phyloP scores from a whole-genome alignment of 1,140 invertebrate genomes.

The Anastrepha obliqua region DNA sequence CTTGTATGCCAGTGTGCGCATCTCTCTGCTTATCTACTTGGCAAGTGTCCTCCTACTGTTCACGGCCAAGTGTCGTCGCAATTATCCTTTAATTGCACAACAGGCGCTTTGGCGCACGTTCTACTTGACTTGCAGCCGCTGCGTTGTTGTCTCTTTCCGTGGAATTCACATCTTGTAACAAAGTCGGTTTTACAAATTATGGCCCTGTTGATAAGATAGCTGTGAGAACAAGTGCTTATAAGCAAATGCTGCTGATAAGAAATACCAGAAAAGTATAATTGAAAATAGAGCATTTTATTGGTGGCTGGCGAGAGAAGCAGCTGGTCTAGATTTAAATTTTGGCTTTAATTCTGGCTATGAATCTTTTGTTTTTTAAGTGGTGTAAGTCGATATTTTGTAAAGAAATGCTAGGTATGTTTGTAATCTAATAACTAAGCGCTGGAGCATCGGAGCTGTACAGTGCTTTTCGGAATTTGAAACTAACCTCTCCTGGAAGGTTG shows the following conservation, averaged over 20 bases:
- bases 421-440: too few relatives aligned
- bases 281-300: slow-evolving; percentile 55
- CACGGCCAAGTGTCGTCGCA: slow-evolving; percentile 27
- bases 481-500: too few relatives aligned
- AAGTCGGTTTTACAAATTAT: slow-evolving; percentile 59
- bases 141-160: not conserved
- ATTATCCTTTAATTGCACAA: slow-evolving; percentile 39
- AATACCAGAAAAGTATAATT: not conserved
- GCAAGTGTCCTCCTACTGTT: slow-evolving; percentile 32
- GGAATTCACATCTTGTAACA: slow-evolving; percentile 53
- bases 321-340: not conserved
- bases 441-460: too few relatives aligned
- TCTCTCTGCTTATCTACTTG: not conserved
- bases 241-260: not conserved
- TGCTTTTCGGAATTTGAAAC: too few relatives aligned
- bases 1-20: not conserved
- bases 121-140: not conserved
- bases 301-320: not conserved
- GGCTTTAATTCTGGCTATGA: too few relatives aligned
- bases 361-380: too few relatives aligned
- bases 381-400: too few relatives aligned
- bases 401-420: too few relatives aligned
- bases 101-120: slow-evolving; percentile 4
- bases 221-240: slow-evolving; percentile 36
- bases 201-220: slow-evolving; percentile 56